These are phyloP conservation scores for Galemys pyrenaicus DNA, from an alignment of 2,113 vertebrate genomes.

Conservation along the genomic window DNA sequence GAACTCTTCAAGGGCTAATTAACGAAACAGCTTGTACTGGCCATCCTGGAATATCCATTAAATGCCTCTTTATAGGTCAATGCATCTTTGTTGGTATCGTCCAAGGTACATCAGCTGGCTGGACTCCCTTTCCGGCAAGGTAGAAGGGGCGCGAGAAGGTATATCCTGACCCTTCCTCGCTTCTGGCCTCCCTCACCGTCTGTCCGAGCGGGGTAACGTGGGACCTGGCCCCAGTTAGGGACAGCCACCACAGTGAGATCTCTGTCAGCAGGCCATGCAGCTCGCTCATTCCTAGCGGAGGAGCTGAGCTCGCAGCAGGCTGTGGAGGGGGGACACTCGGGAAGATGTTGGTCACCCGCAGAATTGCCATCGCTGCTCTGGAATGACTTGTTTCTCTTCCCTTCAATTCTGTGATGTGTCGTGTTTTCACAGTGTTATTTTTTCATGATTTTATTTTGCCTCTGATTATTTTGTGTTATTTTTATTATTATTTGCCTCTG, in stretches of 20 bases:
- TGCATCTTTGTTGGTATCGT: conserved; percentile 57
- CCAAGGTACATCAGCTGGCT: conserved; percentile 8
- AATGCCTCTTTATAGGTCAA: conserved; percentile 75
- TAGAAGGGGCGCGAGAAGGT: background rate
- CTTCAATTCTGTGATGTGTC: background rate
- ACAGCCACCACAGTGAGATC: background rate
- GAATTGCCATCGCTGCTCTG: too few relatives aligned
- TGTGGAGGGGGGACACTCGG: too few relatives aligned
- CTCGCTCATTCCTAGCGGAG: background rate
- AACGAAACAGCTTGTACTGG: conserved; percentile 75
- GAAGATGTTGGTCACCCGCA: too few relatives aligned
- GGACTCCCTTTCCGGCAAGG: background rate
- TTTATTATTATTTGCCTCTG: background rate
- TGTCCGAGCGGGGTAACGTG: background rate
- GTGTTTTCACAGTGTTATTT: background rate
- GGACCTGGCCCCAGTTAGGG: background rate
- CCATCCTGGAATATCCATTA: conserved; percentile 67
- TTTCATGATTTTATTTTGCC: background rate
- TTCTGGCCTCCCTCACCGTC: too few relatives aligned
- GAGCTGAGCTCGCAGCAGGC: too few relatives aligned
- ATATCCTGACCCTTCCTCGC: background rate
- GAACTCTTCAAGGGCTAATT: conserved; percentile 84
- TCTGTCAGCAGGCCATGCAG: background rate
- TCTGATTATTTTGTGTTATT: background rate
- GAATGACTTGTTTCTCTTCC: background rate